Conservation (phyloP, 2,797 vertebrate species). For the Epinephelus coioides region DNA sequence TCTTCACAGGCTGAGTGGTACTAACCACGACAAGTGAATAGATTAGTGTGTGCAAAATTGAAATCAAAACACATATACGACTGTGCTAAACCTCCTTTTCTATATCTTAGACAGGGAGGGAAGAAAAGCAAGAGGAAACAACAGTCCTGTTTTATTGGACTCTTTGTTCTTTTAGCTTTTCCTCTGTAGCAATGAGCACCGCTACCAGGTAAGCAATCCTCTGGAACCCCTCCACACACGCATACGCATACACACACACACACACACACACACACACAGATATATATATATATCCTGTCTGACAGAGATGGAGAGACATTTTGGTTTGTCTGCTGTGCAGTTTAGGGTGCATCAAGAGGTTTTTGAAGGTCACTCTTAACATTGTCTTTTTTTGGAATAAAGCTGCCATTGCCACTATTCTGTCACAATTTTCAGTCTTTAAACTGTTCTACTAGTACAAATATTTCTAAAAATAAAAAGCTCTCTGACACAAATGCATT, state of each 20-base stretch:
- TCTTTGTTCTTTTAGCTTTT: slow-evolving; percentile 52
- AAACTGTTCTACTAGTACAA: neutral
- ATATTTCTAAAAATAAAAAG: neutral
- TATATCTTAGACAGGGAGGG: slow-evolving; percentile 28
- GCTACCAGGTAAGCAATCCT: slow-evolving; percentile 53
- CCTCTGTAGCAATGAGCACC: slow-evolving; percentile 41
- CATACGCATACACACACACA: neutral
- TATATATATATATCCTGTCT: slow-evolving; percentile 23
- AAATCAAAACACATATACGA: neutral
- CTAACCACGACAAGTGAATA: neutral
- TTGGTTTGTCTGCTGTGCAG: neutral
- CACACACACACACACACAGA: slow-evolving; percentile 37
- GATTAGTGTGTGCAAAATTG: neutral
- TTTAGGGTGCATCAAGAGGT: slow-evolving; percentile 4
- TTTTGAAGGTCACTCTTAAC: slow-evolving; percentile 49
- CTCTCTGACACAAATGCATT: slow-evolving; percentile 4
- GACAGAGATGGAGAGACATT: slow-evolving; percentile 39
- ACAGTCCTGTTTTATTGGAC: neutral
- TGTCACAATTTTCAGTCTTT: neutral
- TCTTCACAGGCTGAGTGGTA: neutral
- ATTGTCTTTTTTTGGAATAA: neutral
- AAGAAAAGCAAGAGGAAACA: slow-evolving; percentile 45
- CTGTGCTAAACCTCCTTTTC: neutral
- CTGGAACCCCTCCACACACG: slow-evolving; percentile 1
- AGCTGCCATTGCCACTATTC: neutral